phyloP scores from a whole-genome alignment of 2,888 invertebrate species.

The Sclerodermus sp. region DNA sequence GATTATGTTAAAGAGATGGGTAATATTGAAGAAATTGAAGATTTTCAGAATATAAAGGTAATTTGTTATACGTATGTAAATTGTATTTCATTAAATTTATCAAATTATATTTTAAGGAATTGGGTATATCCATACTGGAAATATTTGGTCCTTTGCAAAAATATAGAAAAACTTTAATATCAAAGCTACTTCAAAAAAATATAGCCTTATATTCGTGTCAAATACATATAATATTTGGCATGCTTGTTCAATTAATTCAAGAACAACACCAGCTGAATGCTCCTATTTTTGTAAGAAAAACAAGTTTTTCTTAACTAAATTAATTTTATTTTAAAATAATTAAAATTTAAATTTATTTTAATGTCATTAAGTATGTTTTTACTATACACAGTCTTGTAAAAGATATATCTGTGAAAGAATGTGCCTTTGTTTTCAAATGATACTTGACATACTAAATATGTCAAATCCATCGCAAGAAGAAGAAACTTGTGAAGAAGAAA shows the following conservation, averaged over 20 bases:
- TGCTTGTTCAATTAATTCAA: constrained; percentile 44
- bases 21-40: constrained; percentile 47
- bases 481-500: constrained; percentile 42
- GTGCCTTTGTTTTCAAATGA: constrained; percentile 47
- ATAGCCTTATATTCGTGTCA: constrained; percentile 47
- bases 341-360: constrained; percentile 2
- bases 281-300: constrained; percentile 44
- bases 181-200: constrained; percentile 38
- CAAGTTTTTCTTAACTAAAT: not conserved
- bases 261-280: constrained; percentile 47
- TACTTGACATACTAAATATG: constrained; percentile 41
- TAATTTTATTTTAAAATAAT: constrained; percentile 1
- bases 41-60: constrained; percentile 52
- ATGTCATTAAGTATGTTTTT: not conserved
- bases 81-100: not conserved
- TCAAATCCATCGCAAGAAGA: constrained; percentile 39
- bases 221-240: constrained; percentile 40
- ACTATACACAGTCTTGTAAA: constrained; percentile 41
- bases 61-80: not conserved
- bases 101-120: constrained; percentile 35
- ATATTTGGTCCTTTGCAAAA: constrained; percentile 41
- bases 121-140: constrained; percentile 46
- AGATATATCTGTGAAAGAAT: constrained; percentile 50
- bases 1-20: constrained; percentile 51
- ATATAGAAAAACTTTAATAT: constrained; percentile 43